A percentile compares a stretch with the other conserved stretches of the same genome.
phyloP scores from a whole-genome alignment of 2,113 vertebrate species.

The Pteropus alecto region DNA sequence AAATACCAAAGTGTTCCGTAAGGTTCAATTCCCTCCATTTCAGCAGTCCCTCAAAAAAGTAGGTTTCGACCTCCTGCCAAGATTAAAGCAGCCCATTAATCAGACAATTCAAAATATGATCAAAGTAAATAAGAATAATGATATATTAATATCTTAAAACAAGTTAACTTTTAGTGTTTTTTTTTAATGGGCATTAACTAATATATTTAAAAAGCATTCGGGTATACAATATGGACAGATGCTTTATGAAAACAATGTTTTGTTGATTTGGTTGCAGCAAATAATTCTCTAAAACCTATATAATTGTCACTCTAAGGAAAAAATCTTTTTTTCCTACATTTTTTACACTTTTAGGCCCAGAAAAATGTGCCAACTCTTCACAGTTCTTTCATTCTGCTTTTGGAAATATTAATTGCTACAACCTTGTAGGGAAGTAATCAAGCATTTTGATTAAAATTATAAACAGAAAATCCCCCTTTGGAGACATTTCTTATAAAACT shows the following conservation, averaged over 20 bases:
- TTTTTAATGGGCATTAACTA: neutral
- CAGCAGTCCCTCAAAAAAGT: slow-evolving; percentile 94
- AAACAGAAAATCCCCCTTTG: neutral
- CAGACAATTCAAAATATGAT: neutral
- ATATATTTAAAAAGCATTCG: neutral
- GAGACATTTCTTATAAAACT: neutral
- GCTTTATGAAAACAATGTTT: neutral
- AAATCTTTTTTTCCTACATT: neutral
- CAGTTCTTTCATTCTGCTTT: neutral
- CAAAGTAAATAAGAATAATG: neutral
- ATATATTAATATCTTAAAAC: neutral
- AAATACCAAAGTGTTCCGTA: slow-evolving; percentile 93
- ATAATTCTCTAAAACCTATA: neutral
- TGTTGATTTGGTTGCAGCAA: neutral
- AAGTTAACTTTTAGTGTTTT: slow-evolving; percentile 3
- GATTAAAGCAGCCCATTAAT: slow-evolving; percentile 65
- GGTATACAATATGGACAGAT: neutral
- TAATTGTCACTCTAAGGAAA: neutral
- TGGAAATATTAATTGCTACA: neutral
- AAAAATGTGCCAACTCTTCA: neutral
- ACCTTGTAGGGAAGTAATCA: neutral
- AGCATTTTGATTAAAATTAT: slow-evolving; percentile 6
- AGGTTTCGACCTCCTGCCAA: slow-evolving; percentile 94
- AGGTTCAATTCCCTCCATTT: slow-evolving; percentile 98
- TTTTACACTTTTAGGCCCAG: neutral